Percentiles rank a stretch among this genome's conserved stretches.
These are phyloP conservation scores for Probaryconus sp. DNA, from an alignment of 1,140 invertebrate genomes.

Conservation along the genomic window DNA sequence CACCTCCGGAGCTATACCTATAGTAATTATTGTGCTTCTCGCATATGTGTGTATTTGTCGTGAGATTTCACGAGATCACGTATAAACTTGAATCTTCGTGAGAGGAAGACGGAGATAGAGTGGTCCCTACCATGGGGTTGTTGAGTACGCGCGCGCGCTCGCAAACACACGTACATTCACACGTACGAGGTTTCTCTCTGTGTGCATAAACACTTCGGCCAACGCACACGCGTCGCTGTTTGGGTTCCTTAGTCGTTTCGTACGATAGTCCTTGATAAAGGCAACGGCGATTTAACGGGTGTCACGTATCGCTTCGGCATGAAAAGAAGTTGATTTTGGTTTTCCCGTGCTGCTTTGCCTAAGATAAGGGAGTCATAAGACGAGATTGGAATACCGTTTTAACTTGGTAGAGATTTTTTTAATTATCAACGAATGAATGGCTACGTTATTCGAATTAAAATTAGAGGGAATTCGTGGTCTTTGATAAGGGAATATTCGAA, in stretches of 20 bases:
- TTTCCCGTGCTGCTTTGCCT: constrained; percentile 2
- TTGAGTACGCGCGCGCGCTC: constrained; percentile 7
- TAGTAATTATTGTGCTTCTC: constrained; percentile 75
- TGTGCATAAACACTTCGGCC: constrained; percentile 32
- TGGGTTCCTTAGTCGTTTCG: constrained; percentile 70
- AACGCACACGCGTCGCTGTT: constrained; percentile 56
- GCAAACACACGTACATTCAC: not conserved
- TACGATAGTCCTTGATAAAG: constrained; percentile 67
- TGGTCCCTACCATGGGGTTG: constrained; percentile 36
- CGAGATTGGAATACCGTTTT: constrained; percentile 30
- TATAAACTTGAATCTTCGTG: constrained; percentile 52
- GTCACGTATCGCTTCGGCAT: constrained; percentile 60
- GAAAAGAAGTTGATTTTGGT: constrained; percentile 27
- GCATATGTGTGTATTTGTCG: constrained; percentile 71
- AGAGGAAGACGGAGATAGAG: constrained; percentile 18
- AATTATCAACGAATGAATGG: constrained; percentile 8
- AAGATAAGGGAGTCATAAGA: constrained; percentile 17
- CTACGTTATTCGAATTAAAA: constrained; percentile 7
- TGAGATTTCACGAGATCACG: constrained; percentile 62
- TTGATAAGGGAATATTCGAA: too few species aligned
- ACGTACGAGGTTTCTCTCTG: constrained; percentile 34
- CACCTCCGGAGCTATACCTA: constrained; percentile 69
- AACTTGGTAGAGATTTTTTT: constrained; percentile 15
- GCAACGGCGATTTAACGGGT: constrained; percentile 73
- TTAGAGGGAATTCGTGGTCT: too few species aligned